Evolutionary conservation across 2,797 vertebrate genomes (phyloP).

Genomic region (Acrocephalus scirpaceus): DNA sequence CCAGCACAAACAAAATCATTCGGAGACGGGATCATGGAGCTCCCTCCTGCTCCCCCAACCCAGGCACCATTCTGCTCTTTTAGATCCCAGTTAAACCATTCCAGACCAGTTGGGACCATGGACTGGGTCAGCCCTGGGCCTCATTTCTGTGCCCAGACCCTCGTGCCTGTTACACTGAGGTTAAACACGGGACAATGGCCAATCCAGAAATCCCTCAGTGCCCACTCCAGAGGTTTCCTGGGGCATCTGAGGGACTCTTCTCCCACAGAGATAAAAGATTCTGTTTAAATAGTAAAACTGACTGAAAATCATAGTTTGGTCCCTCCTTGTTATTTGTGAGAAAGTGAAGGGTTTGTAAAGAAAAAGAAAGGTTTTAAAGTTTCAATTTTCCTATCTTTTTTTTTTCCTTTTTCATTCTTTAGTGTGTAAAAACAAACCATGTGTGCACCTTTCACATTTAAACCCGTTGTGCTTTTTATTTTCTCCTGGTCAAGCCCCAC

Average conservation of each 20-base stretch:
- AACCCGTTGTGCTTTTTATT: no score
- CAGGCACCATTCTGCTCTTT: background rate
- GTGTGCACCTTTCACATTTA: no score
- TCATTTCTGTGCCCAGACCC: background rate
- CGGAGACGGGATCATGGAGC: fast-evolving
- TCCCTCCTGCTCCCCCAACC: background rate
- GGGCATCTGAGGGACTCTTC: background rate
- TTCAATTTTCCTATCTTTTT: no score
- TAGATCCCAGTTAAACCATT: background rate
- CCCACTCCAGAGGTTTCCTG: background rate
- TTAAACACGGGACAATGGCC: fast-evolving
- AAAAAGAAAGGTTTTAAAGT: no score
- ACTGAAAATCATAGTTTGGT: no score
- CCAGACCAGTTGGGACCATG: background rate
- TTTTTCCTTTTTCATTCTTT: no score
- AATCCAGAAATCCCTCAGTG: background rate
- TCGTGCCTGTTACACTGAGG: fast-evolving
- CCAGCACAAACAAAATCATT: fast-evolving
- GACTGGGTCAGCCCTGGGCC: fast-evolving
- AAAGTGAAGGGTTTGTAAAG: no score
- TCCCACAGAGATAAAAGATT: no score
- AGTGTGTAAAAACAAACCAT: no score
- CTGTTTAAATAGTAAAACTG: no score
- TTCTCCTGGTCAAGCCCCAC: no score
- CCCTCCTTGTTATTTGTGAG: no score